These are phyloP conservation scores for Spilogale gracilis DNA, from an alignment of 2,113 vertebrate species.

Conservation along the genomic window DNA sequence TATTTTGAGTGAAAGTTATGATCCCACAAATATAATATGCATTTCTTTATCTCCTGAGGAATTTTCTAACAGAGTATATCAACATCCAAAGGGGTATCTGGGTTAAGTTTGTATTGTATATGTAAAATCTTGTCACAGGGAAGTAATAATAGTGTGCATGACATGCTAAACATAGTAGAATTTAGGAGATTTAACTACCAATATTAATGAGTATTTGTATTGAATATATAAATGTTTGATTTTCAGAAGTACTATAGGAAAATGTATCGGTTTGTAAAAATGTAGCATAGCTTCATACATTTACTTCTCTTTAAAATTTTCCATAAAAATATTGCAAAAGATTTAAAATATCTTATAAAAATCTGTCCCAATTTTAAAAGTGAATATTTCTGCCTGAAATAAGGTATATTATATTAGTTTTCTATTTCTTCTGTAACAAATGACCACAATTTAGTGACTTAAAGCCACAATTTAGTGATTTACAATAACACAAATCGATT, in stretches of 20 bases:
- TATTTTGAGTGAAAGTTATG: not conserved
- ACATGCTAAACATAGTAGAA: not conserved
- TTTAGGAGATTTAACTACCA: not conserved
- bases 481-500: not conserved
- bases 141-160: not conserved
- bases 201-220: not conserved
- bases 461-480: not conserved
- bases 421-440: not conserved
- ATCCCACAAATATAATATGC: not conserved
- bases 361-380: not conserved
- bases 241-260: not conserved
- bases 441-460: not conserved
- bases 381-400: not conserved
- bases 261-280: not conserved
- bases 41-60: not conserved
- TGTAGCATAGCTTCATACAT: not conserved
- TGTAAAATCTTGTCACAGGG: not conserved
- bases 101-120: not conserved
- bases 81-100: not conserved
- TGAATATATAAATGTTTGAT: not conserved
- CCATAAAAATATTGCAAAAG: not conserved
- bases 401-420: not conserved
- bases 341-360: not conserved
- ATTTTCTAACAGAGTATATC: not conserved
- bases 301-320: not conserved